Conservation (phyloP, 2,797 vertebrate genomes). For the Limnodromus scolopaceus region DNA sequence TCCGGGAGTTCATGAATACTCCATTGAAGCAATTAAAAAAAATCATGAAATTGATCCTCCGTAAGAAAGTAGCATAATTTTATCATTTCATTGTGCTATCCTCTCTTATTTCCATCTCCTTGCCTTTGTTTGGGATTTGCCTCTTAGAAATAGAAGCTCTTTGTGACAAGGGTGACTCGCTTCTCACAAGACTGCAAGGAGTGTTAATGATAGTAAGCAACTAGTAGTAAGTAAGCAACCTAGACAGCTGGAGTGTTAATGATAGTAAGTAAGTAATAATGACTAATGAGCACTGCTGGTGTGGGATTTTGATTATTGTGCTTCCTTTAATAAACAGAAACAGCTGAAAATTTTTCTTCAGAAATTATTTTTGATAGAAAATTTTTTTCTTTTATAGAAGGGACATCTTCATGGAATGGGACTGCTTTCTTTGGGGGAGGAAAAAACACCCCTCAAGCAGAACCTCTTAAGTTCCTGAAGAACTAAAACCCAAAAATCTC, state of each 20-base stretch:
- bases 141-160: not conserved
- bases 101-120: not conserved
- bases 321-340: constrained; percentile 9
- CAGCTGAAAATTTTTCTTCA: rapidly evolving
- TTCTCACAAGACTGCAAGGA: not conserved
- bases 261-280: not conserved
- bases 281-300: not conserved
- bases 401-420: not conserved
- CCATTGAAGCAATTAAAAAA: not conserved
- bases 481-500: not conserved
- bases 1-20: not conserved
- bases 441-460: not conserved
- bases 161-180: not conserved
- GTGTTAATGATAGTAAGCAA: not conserved
- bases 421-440: not conserved
- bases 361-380: not conserved
- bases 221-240: too few relatives aligned
- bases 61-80: not conserved
- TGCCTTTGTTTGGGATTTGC: not conserved
- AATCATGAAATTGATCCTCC: not conserved
- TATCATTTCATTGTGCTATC: not conserved
- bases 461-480: not conserved
- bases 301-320: not conserved
- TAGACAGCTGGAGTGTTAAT: constrained; percentile 3
- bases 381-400: not conserved